phyloP scores from a whole-genome alignment of 2,888 invertebrate species.

The Thymelicus sylvestris region DNA sequence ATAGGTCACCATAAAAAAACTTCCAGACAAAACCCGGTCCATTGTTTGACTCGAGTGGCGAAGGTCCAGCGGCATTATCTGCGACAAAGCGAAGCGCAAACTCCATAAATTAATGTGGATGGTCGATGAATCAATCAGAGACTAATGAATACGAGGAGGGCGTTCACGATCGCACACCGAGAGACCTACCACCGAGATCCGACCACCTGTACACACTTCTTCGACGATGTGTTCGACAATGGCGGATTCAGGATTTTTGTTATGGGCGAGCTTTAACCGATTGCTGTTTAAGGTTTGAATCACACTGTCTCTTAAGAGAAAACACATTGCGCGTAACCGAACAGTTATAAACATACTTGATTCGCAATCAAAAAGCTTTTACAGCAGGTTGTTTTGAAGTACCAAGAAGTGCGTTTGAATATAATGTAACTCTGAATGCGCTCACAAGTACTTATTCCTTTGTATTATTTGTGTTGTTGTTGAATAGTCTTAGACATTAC shows the following conservation, averaged over 20 bases:
- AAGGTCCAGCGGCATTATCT: conserved; percentile 52
- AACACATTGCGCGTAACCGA: conserved; percentile 34
- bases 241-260: no score
- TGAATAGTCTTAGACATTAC: conserved; percentile 40
- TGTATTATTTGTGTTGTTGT: conserved; percentile 36
- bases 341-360: conserved; percentile 38
- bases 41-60: conserved; percentile 57
- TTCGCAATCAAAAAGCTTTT: conserved; percentile 45
- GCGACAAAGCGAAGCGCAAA: conserved; percentile 69
- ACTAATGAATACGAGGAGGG: conserved; percentile 66
- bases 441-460: conserved; percentile 32
- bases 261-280: no score
- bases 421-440: conserved; percentile 40
- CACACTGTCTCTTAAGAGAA: conserved; percentile 15
- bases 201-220: conserved; percentile 49
- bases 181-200: conserved; percentile 50
- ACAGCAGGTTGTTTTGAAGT: conserved; percentile 41
- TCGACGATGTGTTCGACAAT: background rate
- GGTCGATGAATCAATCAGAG: conserved; percentile 80
- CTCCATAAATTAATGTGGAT: conserved; percentile 73
- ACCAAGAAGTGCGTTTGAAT: conserved; percentile 42
- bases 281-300: no score
- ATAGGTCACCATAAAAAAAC: conserved; percentile 44
- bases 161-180: conserved; percentile 68
- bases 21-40: conserved; percentile 59